These are phyloP conservation scores for Stegodyphus dumicola DNA, from an alignment of 1,140 invertebrate species.

Conservation along the genomic window DNA sequence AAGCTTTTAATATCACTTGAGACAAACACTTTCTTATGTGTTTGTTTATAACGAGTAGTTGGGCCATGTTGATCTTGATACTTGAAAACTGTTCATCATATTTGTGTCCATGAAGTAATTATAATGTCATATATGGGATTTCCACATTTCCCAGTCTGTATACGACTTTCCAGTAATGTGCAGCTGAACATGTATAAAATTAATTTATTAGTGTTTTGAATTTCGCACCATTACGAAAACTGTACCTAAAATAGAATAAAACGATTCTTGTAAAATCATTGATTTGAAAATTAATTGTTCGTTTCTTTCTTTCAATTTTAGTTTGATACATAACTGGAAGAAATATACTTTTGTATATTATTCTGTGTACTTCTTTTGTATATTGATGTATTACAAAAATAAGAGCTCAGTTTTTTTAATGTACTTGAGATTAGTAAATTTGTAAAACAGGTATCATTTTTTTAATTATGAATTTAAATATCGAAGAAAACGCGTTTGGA, in stretches of 20 bases:
- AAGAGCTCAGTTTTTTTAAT: no score
- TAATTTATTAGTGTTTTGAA: slow-evolving; percentile 58
- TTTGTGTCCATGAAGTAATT: slow-evolving; percentile 46
- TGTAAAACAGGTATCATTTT: no score
- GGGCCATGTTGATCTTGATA: slow-evolving; percentile 18
- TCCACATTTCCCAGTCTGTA: slow-evolving; percentile 44
- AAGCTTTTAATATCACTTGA: slow-evolving; percentile 5
- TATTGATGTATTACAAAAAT: no score
- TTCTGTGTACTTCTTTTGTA: no score
- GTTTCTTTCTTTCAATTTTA: no score
- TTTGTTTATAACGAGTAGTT: slow-evolving; percentile 31
- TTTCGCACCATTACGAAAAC: slow-evolving; percentile 60
- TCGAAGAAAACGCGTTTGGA: no score
- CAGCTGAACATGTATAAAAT: slow-evolving; percentile 50
- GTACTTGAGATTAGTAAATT: no score
- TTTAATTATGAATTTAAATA: no score
- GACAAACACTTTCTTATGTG: slow-evolving; percentile 18
- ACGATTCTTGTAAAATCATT: slow-evolving; percentile 53
- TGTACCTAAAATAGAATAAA: slow-evolving; percentile 61
- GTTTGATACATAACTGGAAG: no score
- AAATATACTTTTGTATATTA: no score
- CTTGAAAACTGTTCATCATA: slow-evolving; percentile 30
- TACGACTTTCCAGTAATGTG: slow-evolving; percentile 50
- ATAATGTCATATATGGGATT: slow-evolving; percentile 34
- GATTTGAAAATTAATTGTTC: background rate